Conservation (phyloP, 2,888 invertebrate species). For the Aethes cnicana region DNA sequence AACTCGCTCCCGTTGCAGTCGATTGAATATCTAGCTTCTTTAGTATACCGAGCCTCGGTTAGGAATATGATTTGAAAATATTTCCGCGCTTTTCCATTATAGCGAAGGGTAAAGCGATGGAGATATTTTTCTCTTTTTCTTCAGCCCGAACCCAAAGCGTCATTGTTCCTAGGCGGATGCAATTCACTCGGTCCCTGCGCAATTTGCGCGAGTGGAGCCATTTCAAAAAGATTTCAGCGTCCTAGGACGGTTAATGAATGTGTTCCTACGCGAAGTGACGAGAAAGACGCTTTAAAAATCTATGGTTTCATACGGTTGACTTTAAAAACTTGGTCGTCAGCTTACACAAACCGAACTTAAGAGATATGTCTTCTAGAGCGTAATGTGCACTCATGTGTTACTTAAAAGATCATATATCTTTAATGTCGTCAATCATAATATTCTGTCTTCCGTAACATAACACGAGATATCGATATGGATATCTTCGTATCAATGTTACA, state of each 20-base stretch:
- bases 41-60: constrained; percentile 5
- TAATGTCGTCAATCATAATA: constrained; percentile 25
- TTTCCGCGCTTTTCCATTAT: constrained; percentile 36
- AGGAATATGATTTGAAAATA: constrained; percentile 11
- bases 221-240: constrained; percentile 67
- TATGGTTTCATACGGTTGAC: no score
- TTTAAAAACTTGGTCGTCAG: neutral
- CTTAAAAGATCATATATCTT: constrained; percentile 24
- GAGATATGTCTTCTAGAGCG: constrained; percentile 15
- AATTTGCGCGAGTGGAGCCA: constrained; percentile 77
- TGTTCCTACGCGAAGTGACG: neutral
- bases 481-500: constrained; percentile 35
- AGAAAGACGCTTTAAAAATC: neutral
- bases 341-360: neutral
- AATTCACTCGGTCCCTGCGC: constrained; percentile 76
- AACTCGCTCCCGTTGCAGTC: neutral
- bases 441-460: constrained; percentile 39
- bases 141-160: constrained; percentile 67
- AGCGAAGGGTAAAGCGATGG: constrained; percentile 69
- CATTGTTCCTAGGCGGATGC: constrained; percentile 79
- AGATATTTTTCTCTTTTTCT: constrained; percentile 61
- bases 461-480: constrained; percentile 39
- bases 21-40: constrained; percentile 3
- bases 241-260: constrained; percentile 50
- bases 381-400: constrained; percentile 21